A percentile compares a stretch with the other conserved stretches of the same genome.
Conservation (phyloP, 2,113 vertebrate species). For the Gorsachius goisagi region DNA sequence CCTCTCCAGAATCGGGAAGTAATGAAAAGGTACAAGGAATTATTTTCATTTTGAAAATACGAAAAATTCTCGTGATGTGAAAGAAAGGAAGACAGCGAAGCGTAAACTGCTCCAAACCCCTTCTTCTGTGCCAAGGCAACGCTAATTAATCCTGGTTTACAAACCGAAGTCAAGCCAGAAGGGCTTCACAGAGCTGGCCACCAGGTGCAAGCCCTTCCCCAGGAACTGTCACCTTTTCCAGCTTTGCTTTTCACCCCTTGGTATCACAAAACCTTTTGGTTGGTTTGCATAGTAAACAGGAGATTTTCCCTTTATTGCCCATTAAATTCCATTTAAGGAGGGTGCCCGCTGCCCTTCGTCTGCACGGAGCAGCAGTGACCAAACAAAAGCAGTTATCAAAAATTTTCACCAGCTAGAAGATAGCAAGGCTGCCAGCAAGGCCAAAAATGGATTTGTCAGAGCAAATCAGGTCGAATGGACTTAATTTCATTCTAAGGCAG, state of each 20-base stretch:
- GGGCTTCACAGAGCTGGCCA: background rate
- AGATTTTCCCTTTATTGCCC: no score
- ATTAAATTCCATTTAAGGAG: no score
- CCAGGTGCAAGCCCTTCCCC: background rate
- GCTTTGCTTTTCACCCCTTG: background rate
- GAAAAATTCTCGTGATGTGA: background rate
- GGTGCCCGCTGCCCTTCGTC: accelerated
- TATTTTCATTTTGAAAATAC: background rate
- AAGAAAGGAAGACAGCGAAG: background rate
- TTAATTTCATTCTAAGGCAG: background rate
- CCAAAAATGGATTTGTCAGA: background rate
- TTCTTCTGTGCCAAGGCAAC: background rate
- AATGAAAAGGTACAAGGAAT: background rate
- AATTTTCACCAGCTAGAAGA: background rate
- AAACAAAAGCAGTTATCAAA: background rate
- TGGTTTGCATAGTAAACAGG: no score
- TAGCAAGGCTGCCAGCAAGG: background rate
- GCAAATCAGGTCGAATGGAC: background rate
- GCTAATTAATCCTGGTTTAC: background rate
- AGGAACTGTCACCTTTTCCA: background rate
- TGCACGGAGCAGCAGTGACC: background rate
- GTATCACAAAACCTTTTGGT: background rate
- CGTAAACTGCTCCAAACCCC: background rate
- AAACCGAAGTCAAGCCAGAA: background rate
- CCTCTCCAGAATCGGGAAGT: background rate